A percentile compares a stretch with the other conserved stretches of the same genome.
phyloP scores from a whole-genome alignment of 2,888 invertebrate species.

The Oxystoma pomonae region DNA sequence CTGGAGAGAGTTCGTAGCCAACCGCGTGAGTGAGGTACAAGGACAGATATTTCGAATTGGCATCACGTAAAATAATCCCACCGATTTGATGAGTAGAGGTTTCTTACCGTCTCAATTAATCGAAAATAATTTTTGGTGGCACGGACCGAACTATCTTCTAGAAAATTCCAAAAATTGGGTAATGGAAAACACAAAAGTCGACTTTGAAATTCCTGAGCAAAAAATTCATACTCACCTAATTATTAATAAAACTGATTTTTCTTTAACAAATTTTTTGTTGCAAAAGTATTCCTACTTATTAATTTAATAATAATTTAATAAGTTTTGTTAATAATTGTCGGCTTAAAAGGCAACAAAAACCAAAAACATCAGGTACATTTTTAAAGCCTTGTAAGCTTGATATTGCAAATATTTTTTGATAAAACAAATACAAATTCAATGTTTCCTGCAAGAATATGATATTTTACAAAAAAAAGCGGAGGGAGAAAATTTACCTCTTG shows the following conservation, averaged over 20 bases:
- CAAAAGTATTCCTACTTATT: not conserved
- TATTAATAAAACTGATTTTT: slow-evolving; percentile 1
- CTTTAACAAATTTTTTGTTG: not conserved
- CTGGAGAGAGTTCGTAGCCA: not conserved
- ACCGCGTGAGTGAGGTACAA: slow-evolving; percentile 2
- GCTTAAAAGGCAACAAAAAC: not conserved
- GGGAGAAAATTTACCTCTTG: not conserved
- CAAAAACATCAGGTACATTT: not conserved
- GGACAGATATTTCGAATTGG: not conserved
- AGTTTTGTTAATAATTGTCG: not conserved
- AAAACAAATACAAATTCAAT: not conserved
- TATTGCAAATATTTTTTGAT: not conserved
- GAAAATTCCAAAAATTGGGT: not conserved
- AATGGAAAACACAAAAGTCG: not conserved
- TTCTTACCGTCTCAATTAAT: not conserved
- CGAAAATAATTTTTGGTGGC: slow-evolving; percentile 11
- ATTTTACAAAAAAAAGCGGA: not conserved
- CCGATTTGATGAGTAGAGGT: not conserved
- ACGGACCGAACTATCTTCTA: slow-evolving; percentile 7
- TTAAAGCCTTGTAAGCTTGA: not conserved
- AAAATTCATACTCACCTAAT: not conserved
- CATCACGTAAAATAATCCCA: slow-evolving; percentile 3
- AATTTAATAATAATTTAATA: not conserved
- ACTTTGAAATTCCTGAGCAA: slow-evolving; percentile 1
- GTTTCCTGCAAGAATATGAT: not conserved